Evolutionary conservation across 92 coral and sea anemone species (phyloP).

Genomic region (Heteractis magnifica): DNA sequence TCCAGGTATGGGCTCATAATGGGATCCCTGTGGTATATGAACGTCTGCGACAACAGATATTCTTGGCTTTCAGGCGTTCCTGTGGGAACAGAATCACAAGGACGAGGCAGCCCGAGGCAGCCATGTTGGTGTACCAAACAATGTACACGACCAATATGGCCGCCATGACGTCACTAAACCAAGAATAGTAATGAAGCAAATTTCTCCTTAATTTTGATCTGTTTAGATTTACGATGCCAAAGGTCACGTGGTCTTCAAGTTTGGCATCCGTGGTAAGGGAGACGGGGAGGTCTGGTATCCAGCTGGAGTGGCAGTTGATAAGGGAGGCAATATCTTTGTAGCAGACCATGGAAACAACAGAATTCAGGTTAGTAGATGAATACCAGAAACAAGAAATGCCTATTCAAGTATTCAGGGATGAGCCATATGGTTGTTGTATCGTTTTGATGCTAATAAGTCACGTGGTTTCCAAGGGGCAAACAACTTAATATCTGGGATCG

Average conservation of each 20-base stretch:
- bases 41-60: not conserved
- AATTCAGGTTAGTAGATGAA: constrained; percentile 51
- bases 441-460: too few species aligned
- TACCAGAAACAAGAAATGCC: too few species aligned
- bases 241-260: constrained; percentile 63
- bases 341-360: constrained; percentile 89
- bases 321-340: constrained; percentile 65
- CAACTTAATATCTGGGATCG: too few species aligned
- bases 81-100: too few species aligned
- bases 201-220: not conserved
- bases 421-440: too few species aligned
- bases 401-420: too few species aligned
- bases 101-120: not conserved
- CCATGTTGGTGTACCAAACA: not conserved
- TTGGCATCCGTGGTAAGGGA: constrained; percentile 80
- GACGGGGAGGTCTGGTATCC: constrained; percentile 94
- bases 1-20: constrained; percentile 46
- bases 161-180: not conserved
- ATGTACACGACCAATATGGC: too few species aligned
- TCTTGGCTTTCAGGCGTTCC: not conserved
- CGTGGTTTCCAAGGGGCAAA: too few species aligned
- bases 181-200: too few species aligned
- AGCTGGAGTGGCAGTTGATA: constrained; percentile 68
- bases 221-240: constrained; percentile 61
- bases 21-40: not conserved